A percentile compares a stretch with the other conserved stretches of the same genome.
Evolutionary conservation across 2,888 invertebrate genomes (phyloP).

Genomic region (Eremobia ochroleuca): DNA sequence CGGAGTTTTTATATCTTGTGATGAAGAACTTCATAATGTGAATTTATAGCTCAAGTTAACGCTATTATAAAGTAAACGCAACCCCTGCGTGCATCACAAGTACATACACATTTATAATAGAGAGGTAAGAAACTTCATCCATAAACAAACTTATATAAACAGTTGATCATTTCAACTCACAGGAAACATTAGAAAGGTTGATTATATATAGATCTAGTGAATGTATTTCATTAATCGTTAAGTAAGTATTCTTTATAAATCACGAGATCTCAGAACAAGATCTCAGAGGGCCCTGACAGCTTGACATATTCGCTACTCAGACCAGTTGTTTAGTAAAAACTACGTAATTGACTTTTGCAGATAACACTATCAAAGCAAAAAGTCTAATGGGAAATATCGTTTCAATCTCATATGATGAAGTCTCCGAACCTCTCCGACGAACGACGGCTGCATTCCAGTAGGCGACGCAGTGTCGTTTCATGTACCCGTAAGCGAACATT

Average conservation of each 20-base stretch:
- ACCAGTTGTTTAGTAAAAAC: conserved; percentile 54
- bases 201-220: conserved; percentile 26
- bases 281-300: conserved; percentile 44
- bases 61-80: conserved; percentile 11
- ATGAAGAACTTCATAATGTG: conserved; percentile 23
- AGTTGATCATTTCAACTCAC: conserved; percentile 28
- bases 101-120: not conserved
- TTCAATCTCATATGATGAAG: conserved; percentile 47
- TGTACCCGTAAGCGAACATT: not conserved
- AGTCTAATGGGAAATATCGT: conserved; percentile 54
- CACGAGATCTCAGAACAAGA: conserved; percentile 60
- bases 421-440: conserved; percentile 12
- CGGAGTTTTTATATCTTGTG: conserved; percentile 18
- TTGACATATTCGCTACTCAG: conserved; percentile 57
- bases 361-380: conserved; percentile 60
- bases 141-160: not conserved
- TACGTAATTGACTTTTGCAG: conserved; percentile 59
- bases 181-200: conserved; percentile 42
- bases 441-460: conserved; percentile 44
- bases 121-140: not conserved
- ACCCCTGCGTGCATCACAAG: not conserved
- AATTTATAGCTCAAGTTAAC: conserved; percentile 13
- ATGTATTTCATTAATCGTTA: conserved; percentile 43
- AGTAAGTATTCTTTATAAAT: conserved; percentile 52
- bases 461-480: conserved; percentile 35